Evolutionary conservation across 2,797 vertebrate species (phyloP), one percentile per base, ranked within the genome.

Genomic region (Rousettus madagascariensis): DNA sequence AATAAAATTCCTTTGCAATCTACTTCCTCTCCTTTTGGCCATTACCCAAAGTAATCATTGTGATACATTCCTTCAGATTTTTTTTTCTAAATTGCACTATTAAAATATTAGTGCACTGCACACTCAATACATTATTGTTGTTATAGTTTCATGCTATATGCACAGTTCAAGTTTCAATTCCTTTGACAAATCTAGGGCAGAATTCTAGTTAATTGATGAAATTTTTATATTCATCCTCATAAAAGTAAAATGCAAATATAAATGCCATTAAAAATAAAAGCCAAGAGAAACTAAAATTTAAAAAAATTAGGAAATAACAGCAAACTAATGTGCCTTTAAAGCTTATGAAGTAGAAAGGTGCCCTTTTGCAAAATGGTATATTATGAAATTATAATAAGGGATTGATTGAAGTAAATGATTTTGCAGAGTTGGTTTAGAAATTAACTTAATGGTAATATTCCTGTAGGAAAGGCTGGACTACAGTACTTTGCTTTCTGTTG

Each of bases 321-420:
- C 28, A 75, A 86, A 82, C 41, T 80, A 86, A 71, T 92, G 83
- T 87, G 8, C 57, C 26, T 92, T 30, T 90, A 61, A 95, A 89
- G 7, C 22, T 83, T 79, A 88, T n/a, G 24, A 86, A 87, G n/a
- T 38, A 66, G 66, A 57, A 87, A 96, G 9, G 0, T 91, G 7
- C 20, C 51, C 49, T 95, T 90, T 72, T 53, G n/a, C 63, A 63
- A 93, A 96, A 78, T 94, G 6, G 1, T 84, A 2, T 65, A 68
- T 94, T 96, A 84, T 80, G 38, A 43, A 10, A 30, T 78, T 71
- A 16, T 53, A 88, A 26, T 77, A 65, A 80, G 15, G 24, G 26
- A 71, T 68, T 86, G 13, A 16, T 84, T 61, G 72, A 88, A 49
- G 51, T 92, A 65, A 95, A 91, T 61, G 24, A 19, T 80, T 83